A percentile compares a stretch with the other conserved stretches of the same genome.
These are phyloP conservation scores for Auanema sp. DNA, from an alignment of 2,888 invertebrate species.

Conservation along the genomic window DNA sequence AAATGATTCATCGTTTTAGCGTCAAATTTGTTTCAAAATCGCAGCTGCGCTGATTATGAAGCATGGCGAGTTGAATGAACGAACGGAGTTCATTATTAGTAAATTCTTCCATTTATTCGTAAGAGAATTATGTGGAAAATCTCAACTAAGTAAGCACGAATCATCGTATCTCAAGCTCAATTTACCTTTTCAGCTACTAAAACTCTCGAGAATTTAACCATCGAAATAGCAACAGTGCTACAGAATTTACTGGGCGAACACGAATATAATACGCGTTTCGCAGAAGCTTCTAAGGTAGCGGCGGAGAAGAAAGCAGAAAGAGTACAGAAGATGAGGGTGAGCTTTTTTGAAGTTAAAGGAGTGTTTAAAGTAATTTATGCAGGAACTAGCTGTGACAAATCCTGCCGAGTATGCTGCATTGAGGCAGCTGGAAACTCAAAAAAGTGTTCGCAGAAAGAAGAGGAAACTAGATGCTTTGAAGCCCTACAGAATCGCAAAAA, in stretches of 20 bases:
- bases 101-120: constrained; percentile 46
- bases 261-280: constrained; percentile 36
- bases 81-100: constrained; percentile 21
- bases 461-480: constrained; percentile 51
- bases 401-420: constrained; percentile 43
- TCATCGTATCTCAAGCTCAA: not conserved
- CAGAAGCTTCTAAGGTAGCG: constrained; percentile 33
- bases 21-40: constrained; percentile 52
- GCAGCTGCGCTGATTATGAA: constrained; percentile 44
- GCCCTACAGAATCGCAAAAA: constrained; percentile 51
- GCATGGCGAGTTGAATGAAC: constrained; percentile 12
- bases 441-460: too few relatives aligned
- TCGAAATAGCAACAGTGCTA: constrained; percentile 51
- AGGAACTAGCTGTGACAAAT: constrained; percentile 46
- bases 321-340: constrained; percentile 37
- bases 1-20: constrained; percentile 45
- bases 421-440: constrained; percentile 49
- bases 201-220: constrained; percentile 43
- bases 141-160: constrained; percentile 8
- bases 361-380: too few relatives aligned
- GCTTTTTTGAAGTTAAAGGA: too few relatives aligned
- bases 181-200: constrained; percentile 41
- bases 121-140: constrained; percentile 50
- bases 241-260: constrained; percentile 46
- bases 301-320: constrained; percentile 32